Conservation (phyloP, 1,140 invertebrate genomes). For the Stenopsyche tienmushanensis region DNA sequence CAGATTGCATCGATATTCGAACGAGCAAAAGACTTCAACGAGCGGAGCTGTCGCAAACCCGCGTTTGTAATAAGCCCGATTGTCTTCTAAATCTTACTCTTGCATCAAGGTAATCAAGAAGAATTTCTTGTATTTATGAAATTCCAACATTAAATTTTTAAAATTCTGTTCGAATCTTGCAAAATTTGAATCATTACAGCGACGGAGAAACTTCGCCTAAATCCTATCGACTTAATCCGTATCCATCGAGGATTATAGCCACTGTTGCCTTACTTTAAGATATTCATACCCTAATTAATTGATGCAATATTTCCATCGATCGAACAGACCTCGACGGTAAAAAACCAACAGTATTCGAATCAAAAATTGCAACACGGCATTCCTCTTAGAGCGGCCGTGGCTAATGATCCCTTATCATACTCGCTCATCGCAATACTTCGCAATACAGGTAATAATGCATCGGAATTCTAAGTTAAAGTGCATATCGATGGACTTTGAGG, state of each 20-base stretch:
- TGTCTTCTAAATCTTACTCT: neutral
- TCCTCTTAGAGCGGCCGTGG: slow-evolving; percentile 18
- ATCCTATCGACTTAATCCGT: no score
- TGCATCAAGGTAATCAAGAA: neutral
- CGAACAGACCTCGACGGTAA: no score
- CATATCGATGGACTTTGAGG: no score
- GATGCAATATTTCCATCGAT: no score
- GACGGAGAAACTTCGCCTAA: slow-evolving; percentile 9
- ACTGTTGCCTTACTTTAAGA: no score
- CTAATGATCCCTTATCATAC: slow-evolving; percentile 37
- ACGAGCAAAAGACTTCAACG: neutral
- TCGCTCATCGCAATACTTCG: slow-evolving; percentile 20
- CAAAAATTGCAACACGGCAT: slow-evolving; percentile 35
- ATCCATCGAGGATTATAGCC: no score
- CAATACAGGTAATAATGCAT: slow-evolving; percentile 30
- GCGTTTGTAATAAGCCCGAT: neutral
- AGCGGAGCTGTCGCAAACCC: neutral
- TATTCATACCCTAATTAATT: no score
- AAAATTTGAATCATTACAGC: slow-evolving; percentile 1
- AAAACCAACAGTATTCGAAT: no score
- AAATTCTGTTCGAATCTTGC: neutral
- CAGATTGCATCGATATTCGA: neutral
- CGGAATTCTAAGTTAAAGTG: slow-evolving; percentile 22
- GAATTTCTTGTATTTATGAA: neutral
- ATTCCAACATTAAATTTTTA: no score